A percentile compares a stretch with the other conserved stretches of the same genome.
Evolutionary conservation across 2,888 invertebrate genomes (phyloP).

Genomic region (Linnaemya vulpina): DNA sequence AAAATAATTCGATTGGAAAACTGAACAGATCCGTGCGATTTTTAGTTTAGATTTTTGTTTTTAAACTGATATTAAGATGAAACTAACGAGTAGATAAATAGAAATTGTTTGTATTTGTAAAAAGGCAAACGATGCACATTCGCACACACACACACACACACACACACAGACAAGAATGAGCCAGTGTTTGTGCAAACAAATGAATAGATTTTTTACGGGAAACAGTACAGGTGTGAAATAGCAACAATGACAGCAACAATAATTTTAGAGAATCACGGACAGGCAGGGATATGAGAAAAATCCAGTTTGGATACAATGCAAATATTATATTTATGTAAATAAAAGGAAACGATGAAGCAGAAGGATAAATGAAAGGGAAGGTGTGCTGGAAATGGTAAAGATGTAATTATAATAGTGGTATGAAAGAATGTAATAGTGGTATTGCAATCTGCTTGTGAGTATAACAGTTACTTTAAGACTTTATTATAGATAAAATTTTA

Average conservation of each 20-base stretch:
- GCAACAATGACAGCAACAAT: slow-evolving; percentile 9
- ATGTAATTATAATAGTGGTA: too few species aligned
- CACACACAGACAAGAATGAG: slow-evolving; percentile 1
- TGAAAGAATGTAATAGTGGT: too few species aligned
- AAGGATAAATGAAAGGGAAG: not conserved
- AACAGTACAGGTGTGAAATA: slow-evolving; percentile 36
- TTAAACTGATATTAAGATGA: slow-evolving; percentile 28
- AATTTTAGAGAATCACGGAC: slow-evolving; percentile 23
- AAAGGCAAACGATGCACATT: slow-evolving; percentile 12
- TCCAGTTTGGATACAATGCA: slow-evolving; percentile 9
- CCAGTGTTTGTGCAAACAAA: slow-evolving; percentile 10
- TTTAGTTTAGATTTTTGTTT: slow-evolving; percentile 39
- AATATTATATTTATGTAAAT: not conserved
- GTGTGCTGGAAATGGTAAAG: not conserved
- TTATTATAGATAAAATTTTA: too few species aligned
- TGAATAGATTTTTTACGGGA: slow-evolving; percentile 20
- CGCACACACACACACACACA: too few species aligned
- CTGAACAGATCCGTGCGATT: slow-evolving; percentile 39
- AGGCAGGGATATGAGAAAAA: not conserved
- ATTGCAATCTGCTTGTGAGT: too few species aligned
- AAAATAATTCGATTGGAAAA: slow-evolving; percentile 45
- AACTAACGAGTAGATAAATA: slow-evolving; percentile 57
- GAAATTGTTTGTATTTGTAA: slow-evolving; percentile 24
- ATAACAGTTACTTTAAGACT: too few species aligned
- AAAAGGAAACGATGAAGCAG: not conserved